Evolutionary conservation across 2,113 vertebrate species (phyloP), one percentile per base, ranked within the genome.

Genomic region (Lichenostomus cassidix): DNA sequence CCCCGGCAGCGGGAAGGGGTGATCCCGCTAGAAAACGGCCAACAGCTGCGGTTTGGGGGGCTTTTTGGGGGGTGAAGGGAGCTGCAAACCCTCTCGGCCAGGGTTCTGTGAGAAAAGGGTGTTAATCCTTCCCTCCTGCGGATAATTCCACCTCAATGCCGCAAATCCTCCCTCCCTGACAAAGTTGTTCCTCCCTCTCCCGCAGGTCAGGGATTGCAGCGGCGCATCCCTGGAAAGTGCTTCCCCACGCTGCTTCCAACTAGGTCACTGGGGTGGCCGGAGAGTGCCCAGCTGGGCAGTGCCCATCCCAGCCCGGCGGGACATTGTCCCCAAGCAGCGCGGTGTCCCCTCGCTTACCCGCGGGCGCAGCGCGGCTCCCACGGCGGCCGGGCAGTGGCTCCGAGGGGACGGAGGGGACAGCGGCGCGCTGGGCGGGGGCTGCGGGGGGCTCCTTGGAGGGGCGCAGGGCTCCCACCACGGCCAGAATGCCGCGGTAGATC

Each of bases 401-500:
- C 5, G 42, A 41, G 0, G 55, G 56, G 11, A 5, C 0, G 6
- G 87, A 8, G 11, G 22, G 28, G 6, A 50, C 68, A 25, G 67
- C 37, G 22, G 90, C 47, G 5, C 5, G 24, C 18, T 27, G 12
- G 4, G 7, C 37, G 2, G 96, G 42, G 55, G 46, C 76, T 31
- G 70, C 20, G 18, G 82, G 78, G 0, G 64, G 65, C 50, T 92
- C 91, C 85, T 42, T 88, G 58, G 78, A 5, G 1, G 4, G 25
- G n/a, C 64, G 75, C 78, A 94, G 82, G 10, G 75, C 83, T 68
- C 89, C 77, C 74, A 93, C 44, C 0, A 59, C 67, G 39, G 84
- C 89, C 87, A 91, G 89, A 23, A 97, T 90, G 74, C 94, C 92
- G 8, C 77, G 86, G 88, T 93, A 96, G 87, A 95, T 89, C 95